Evolutionary conservation across 2,113 vertebrate genomes (phyloP), one percentile per base, ranked within the genome.

Genomic region (Fregetta grallaria): DNA sequence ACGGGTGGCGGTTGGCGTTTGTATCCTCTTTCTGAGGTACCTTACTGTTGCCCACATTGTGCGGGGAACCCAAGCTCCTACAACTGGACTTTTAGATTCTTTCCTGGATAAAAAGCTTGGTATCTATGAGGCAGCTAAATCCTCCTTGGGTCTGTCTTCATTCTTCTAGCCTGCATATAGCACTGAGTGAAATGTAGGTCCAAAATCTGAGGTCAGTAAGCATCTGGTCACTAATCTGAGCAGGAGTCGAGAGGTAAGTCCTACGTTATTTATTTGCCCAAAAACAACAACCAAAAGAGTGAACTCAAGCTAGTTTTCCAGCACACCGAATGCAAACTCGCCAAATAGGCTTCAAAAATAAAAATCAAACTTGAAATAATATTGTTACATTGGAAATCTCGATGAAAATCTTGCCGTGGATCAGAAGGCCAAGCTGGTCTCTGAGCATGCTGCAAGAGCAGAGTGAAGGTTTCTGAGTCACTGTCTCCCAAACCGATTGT

Each of bases 401-500:
- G 15, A 1, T 59, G 61, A 45, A 94, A 83, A 40, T 32, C 23
- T 5, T 87, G 63, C 13, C 45, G 53, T 32, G 36, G 34, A 11
- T 67, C 53, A 42, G 66, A 78, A 86, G 27, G 70, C 36, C 59
- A 32, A 10, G 27, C 25, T 76, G 62, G 30, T 42, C 19, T 19
- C 56, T 72, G 50, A 42, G n/a, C 40, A 6, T 6, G 15, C 49
- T 72, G 61, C 23, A n/a, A 42, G 73, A 47, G 52, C 68, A 1
- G 1, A 53, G n/a, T 0, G 0, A 82, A 68, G 65, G n/a, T n/a
- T 79, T 68, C 40, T 2, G 20, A 34, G 56, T 50, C 55, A 2
- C 6, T 42, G 29, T 74, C 29, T 91, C 58, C 80, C 25, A 77
- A 36, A 80, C 20, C 22, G 40, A 4, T 52, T 52, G n/a, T n/a